A percentile compares a stretch with the other conserved stretches of the same genome.
phyloP scores from a whole-genome alignment of 2,113 vertebrate genomes.

The Phycodurus eques region DNA sequence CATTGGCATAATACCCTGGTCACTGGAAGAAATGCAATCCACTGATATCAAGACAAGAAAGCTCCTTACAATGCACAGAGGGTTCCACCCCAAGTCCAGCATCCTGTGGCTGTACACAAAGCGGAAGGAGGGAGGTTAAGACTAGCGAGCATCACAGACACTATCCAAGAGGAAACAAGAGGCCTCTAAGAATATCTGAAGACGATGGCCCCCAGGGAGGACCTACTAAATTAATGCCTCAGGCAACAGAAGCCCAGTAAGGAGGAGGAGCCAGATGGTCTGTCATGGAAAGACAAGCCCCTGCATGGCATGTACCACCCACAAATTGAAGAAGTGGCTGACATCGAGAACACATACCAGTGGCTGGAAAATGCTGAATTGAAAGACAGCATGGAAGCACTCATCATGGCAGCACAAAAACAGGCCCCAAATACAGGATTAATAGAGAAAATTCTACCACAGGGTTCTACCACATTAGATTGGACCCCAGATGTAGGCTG shows the following conservation, averaged over 20 bases:
- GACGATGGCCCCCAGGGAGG: too few species aligned
- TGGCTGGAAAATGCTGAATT: neutral
- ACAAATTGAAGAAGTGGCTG: neutral
- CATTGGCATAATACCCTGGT: too few species aligned
- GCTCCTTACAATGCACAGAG: neutral
- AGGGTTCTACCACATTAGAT: neutral
- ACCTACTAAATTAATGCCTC: neutral
- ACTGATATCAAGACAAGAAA: neutral
- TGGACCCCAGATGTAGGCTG: too few species aligned
- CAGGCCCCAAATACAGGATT: neutral
- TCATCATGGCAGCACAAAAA: neutral
- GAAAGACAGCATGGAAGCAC: neutral
- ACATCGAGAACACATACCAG: neutral
- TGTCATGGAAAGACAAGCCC: neutral
- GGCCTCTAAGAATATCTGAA: too few species aligned
- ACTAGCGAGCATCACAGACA: neutral
- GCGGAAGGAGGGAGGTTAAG: neutral
- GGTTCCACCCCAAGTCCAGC: neutral
- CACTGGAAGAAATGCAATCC: neutral
- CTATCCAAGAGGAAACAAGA: neutral
- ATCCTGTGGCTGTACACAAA: neutral
- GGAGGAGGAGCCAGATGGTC: neutral
- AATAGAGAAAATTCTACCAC: neutral
- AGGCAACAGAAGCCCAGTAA: neutral
- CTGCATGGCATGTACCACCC: neutral